Base-by-base conservation (phyloP, 2,888 invertebrate species). In the Eubasilissa splendida region DNA sequence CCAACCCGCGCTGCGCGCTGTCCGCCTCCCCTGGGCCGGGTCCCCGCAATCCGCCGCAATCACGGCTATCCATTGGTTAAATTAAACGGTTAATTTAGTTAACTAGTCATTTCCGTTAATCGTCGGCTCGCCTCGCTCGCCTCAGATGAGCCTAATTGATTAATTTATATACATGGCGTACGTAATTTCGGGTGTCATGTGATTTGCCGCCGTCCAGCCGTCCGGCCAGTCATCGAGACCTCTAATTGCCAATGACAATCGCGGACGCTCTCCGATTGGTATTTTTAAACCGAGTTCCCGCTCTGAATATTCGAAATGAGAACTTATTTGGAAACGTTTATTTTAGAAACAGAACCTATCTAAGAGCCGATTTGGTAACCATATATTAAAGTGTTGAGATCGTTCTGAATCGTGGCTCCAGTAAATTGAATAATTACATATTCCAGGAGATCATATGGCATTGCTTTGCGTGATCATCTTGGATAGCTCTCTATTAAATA, bases 31-130 rank as follows among this genome's bases (percentile, higher is more conserved):
- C 58, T 66, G 58, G 76, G 10, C 58, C 56, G 58, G 76, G 10
- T 56, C 77, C 83, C 87, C 88, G 89, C 90, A 91, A 91, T 91
- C 91, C 77, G 83, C 87, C 88, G 89, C 90, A 91, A 91, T 91
- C 91, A 90, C 90, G 87, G 90, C 90, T 90, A 90, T 90, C 90
- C 91, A 91, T 90, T 90, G 90, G 89, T 90, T 90, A 91, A 91
- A 91, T 82, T 83, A 83, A 91, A 91, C 90, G 89, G 87, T 88
- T 91, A 90, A 90, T 90, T 91, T 90, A 90, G 90, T 91, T 91
- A 91, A 91, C 90, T 91, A 91, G 91, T 89, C 88, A 89, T 89
- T 90, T 91, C 91, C 91, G 91, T 89, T 91, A 91, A 91, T 91
- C 91, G 90, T 88, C 89, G 87, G 88, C 87, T 88, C 81, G 88